Evolutionary conservation across 2,888 invertebrate species (phyloP), one percentile per base, ranked within the genome.

Genomic region (Charanyca ferruginea): DNA sequence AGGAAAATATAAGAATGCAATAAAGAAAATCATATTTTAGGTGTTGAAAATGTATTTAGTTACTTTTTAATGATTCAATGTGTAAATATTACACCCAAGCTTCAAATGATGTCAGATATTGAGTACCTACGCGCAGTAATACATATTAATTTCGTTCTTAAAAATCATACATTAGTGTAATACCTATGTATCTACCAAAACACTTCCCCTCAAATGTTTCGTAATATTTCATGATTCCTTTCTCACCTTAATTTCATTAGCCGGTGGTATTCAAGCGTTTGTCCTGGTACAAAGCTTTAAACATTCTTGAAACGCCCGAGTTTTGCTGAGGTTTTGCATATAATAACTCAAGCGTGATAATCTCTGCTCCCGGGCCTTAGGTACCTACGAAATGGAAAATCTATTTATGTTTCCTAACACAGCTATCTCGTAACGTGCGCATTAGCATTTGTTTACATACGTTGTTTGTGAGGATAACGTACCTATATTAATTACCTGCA

Each of bases 281-380:
- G 80, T 80, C 77, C 70, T 76, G 66, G 77, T 76, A 85, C 81
- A 82, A 80, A 82, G 80, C 78, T 70, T 78, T 80, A 83, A 84
- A 80, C 79, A 85, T 83, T 86, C 83, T 79, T 80, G 79, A 80
- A 83, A 82, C 73, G 81, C 82, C 74, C 80, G 72, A 83, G 73
- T 82, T 83, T 83, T 82, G 84, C 77, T 80, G 74, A 80, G 86
- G 86, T 86, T 87, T 86, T 80, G 83, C 83, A 84, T 83, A 84
- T 84, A 87, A 86, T 84, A 87, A 86, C 79, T 88, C 81, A 82
- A 88, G 86, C 86, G 82, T 83, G 86, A 85, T 87, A 89, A 89
- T 89, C 87, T 84, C 66, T 82, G 79, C 83, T 83, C 79, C 76
- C 66, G 78, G 65, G 81, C 81, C 77, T 81, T 81, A 79, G 78